Conservation (phyloP, 2,888 invertebrate genomes). For the Chalcosyrphus nemorum region DNA sequence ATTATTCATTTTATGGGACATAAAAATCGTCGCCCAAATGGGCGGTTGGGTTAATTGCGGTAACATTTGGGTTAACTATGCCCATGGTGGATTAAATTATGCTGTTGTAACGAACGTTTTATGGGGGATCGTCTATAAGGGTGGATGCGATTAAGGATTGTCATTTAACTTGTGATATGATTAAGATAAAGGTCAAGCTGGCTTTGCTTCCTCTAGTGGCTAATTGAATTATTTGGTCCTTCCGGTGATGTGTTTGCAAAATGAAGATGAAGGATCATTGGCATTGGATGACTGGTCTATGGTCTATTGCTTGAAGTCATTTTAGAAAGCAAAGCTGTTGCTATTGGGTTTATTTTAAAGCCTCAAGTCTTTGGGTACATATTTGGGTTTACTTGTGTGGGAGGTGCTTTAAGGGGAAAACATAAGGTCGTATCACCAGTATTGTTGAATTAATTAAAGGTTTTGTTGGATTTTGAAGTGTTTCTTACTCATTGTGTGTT, state of each 20-base stretch:
- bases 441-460: background rate
- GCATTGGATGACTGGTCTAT: background rate
- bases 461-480: too few species aligned
- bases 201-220: background rate
- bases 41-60: slow-evolving; percentile 20
- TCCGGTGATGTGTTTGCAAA: background rate
- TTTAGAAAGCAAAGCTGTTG: background rate
- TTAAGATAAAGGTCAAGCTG: slow-evolving; percentile 17
- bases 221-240: slow-evolving; percentile 28
- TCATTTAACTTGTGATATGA: slow-evolving; percentile 5
- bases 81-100: slow-evolving; percentile 10
- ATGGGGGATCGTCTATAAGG: background rate
- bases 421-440: background rate
- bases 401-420: background rate
- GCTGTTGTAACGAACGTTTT: background rate
- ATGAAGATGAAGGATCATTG: background rate
- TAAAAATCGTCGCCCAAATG: slow-evolving; percentile 11
- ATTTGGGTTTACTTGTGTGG: background rate
- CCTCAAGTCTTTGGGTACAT: background rate
- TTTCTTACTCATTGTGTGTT: too few species aligned
- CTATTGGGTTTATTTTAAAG: background rate
- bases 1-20: slow-evolving; percentile 46
- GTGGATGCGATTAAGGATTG: background rate
- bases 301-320: background rate
- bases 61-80: slow-evolving; percentile 31